Conservation (phyloP, 35 echinoderm and acorn worm species). For the Apostichopus californicus region DNA sequence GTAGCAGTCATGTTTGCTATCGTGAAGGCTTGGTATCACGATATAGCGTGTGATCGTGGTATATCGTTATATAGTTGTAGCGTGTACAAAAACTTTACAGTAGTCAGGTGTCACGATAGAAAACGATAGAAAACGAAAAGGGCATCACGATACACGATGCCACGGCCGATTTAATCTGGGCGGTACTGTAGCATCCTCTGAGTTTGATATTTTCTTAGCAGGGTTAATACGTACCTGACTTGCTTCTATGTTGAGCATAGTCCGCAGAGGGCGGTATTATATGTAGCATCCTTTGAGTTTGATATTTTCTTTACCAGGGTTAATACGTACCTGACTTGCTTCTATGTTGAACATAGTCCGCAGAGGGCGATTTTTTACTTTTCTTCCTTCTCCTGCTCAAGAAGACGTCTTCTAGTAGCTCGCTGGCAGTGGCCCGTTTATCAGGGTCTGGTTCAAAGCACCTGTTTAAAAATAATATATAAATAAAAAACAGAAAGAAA, state of each 20-base stretch:
- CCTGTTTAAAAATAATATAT: conserved; percentile 19
- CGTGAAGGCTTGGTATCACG: too few relatives aligned
- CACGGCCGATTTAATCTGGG: too few relatives aligned
- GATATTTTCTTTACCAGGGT: not conserved
- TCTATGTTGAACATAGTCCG: conserved; percentile 48
- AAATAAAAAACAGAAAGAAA: conserved; percentile 22
- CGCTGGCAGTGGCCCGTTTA: conserved; percentile 71
- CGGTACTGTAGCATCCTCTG: not conserved
- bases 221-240: not conserved
- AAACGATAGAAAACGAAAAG: too few relatives aligned
- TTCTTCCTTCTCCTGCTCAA: conserved; percentile 58
- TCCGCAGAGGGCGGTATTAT: not conserved
- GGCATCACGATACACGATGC: too few relatives aligned
- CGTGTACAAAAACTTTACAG: too few relatives aligned
- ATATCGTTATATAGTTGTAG: too few relatives aligned
- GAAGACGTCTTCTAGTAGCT: conserved; percentile 84
- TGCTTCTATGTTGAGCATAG: not conserved
- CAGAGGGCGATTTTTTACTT: conserved; percentile 42
- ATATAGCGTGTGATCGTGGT: too few relatives aligned
- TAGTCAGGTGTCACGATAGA: too few relatives aligned
- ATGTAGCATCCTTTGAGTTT: conserved; percentile 2
- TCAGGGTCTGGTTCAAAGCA: conserved; percentile 98
- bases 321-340: conserved; percentile 79
- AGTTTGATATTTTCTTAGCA: not conserved
- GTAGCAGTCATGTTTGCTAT: too few relatives aligned